Percentiles rank a stretch among this genome's conserved stretches.
Evolutionary conservation across 2,797 vertebrate genomes (phyloP).

Genomic region (Brachyalestes nurse): DNA sequence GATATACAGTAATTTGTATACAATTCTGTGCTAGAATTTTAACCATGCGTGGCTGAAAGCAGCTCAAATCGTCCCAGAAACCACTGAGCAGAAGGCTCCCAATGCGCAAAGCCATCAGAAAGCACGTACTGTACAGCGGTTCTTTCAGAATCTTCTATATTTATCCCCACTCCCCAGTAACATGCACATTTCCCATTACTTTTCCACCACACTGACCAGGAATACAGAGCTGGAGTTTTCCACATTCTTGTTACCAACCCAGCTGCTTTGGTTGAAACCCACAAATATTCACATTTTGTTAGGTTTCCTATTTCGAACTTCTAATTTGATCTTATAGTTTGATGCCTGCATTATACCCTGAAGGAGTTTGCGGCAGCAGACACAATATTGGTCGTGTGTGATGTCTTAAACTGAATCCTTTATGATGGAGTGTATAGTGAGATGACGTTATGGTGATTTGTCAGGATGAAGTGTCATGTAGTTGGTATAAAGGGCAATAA

Average conservation of each 20-base stretch:
- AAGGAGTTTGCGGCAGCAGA: constrained; percentile 45
- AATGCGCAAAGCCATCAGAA: constrained; percentile 16
- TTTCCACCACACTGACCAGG: constrained; percentile 38
- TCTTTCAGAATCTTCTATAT: constrained; percentile 35
- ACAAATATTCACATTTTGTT: constrained; percentile 59
- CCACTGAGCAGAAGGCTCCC: background rate
- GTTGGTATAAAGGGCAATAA: constrained; percentile 56
- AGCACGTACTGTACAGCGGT: constrained; percentile 22
- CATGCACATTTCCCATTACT: constrained; percentile 46
- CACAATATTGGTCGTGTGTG: constrained; percentile 58
- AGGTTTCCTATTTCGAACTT: constrained; percentile 53
- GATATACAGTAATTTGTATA: background rate
- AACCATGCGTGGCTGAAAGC: background rate
- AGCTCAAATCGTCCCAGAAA: background rate
- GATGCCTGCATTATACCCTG: constrained; percentile 53
- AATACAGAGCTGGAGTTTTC: constrained; percentile 46
- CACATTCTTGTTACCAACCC: constrained; percentile 52
- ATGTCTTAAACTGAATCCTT: constrained; percentile 53
- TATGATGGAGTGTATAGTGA: constrained; percentile 41
- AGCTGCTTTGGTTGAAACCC: constrained; percentile 57
- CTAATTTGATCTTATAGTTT: constrained; percentile 62
- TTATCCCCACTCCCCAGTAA: background rate
- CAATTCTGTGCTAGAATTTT: background rate
- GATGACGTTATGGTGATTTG: constrained; percentile 53
- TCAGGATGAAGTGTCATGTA: constrained; percentile 53